phyloP scores from a whole-genome alignment of 2,888 invertebrate species.

The Punctoribates punctum region DNA sequence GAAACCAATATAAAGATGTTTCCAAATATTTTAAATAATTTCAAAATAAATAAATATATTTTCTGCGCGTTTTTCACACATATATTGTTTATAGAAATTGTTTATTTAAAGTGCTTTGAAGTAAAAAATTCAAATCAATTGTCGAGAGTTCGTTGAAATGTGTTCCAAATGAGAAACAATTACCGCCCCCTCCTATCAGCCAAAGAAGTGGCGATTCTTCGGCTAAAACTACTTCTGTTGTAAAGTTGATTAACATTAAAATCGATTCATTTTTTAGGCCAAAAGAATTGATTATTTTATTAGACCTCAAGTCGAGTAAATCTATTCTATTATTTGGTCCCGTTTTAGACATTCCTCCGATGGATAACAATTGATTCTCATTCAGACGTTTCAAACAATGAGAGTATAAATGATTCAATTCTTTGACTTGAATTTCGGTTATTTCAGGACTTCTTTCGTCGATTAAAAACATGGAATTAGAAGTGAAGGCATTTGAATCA shows the following conservation, averaged over 20 bases:
- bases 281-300: not conserved
- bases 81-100: no score
- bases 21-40: no score
- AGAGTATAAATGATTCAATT: slow-evolving; percentile 36
- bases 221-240: slow-evolving; percentile 3
- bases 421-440: not conserved
- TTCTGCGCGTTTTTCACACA: not conserved
- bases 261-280: not conserved
- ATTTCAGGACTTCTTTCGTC: slow-evolving; percentile 14
- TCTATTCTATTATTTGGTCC: slow-evolving; percentile 24
- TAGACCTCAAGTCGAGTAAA: slow-evolving; percentile 35
- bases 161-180: slow-evolving; percentile 42
- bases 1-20: not conserved
- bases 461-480: slow-evolving; percentile 9
- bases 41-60: not conserved
- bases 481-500: not conserved
- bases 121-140: not conserved
- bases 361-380: slow-evolving; percentile 32
- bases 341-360: slow-evolving; percentile 32
- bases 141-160: slow-evolving; percentile 36
- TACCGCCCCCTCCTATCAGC: slow-evolving; percentile 41
- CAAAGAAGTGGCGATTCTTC: slow-evolving; percentile 2
- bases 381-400: slow-evolving; percentile 27
- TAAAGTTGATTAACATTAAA: slow-evolving; percentile 21
- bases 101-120: no score